Conservation (phyloP, 2,113 vertebrate genomes). For the Xyrauchen texanus region DNA sequence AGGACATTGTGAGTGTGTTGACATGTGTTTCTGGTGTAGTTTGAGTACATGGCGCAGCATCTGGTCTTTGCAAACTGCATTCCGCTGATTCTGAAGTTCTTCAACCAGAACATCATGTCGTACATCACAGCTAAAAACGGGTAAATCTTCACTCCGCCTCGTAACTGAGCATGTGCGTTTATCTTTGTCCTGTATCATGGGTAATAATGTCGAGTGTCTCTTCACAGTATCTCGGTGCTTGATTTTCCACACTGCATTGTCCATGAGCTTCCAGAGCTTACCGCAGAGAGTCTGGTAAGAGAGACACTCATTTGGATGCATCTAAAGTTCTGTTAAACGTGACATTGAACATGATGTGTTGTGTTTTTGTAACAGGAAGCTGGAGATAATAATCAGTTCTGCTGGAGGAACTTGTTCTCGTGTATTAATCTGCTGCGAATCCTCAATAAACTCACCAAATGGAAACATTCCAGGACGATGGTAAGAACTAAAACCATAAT, state of each 20-base stretch:
- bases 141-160: slow-evolving; percentile 62
- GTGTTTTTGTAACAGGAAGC: slow-evolving; percentile 82
- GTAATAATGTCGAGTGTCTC: neutral
- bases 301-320: neutral
- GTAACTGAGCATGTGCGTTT: neutral
- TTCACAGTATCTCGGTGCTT: slow-evolving; percentile 88
- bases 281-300: slow-evolving; percentile 93
- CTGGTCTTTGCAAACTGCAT: slow-evolving; percentile 99
- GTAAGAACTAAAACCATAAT: slow-evolving; percentile 64
- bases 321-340: neutral
- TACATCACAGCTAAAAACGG: slow-evolving; percentile 99
- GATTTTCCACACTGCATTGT: slow-evolving; percentile 94
- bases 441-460: slow-evolving; percentile 97
- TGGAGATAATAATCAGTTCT: slow-evolving; percentile 97
- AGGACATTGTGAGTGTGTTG: neutral
- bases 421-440: slow-evolving; percentile 97
- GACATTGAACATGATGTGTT: neutral
- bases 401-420: slow-evolving; percentile 97
- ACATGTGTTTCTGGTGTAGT: slow-evolving; percentile 68
- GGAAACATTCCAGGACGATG: slow-evolving; percentile 99
- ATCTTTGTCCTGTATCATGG: neutral
- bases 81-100: slow-evolving; percentile 97
- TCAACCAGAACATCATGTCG: slow-evolving; percentile 99
- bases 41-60: slow-evolving; percentile 98
- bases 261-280: slow-evolving; percentile 93